phyloP scores from a whole-genome alignment of 2,113 vertebrate species.

The Pelusios castaneus region DNA sequence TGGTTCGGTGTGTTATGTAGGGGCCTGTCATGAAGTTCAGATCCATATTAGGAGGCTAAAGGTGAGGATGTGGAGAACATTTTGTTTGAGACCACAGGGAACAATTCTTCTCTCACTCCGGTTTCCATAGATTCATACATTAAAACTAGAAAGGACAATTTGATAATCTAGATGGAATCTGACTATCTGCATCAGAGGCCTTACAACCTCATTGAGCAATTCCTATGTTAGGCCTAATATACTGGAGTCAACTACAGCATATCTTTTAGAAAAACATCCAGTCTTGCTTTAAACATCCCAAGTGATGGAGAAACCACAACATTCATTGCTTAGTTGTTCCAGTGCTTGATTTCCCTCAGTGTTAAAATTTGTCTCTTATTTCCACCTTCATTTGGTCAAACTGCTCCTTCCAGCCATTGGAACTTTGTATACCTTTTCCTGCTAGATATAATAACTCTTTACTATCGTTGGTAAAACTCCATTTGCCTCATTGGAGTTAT shows the following conservation, averaged over 20 bases:
- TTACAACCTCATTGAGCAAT: not conserved
- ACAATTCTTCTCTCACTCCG: not conserved
- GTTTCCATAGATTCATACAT: not conserved
- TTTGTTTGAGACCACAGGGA: not conserved
- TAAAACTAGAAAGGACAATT: not conserved
- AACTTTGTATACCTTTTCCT: not conserved
- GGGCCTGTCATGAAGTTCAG: not conserved
- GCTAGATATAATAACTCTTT: not conserved
- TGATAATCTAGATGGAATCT: not conserved
- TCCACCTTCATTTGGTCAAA: not conserved
- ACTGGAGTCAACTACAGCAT: not conserved
- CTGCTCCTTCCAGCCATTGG: not conserved
- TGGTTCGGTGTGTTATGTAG: not conserved
- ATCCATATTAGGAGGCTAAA: not conserved
- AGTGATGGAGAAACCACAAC: not conserved
- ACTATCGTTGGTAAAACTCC: not conserved
- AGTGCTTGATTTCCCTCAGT: not conserved
- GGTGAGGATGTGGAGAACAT: fast-evolving
- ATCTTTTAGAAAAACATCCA: not conserved
- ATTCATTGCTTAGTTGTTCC: not conserved
- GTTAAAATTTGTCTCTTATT: not conserved
- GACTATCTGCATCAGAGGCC: not conserved
- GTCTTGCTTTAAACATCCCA: not conserved
- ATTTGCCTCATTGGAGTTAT: not conserved
- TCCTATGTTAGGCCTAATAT: not conserved